Evolutionary conservation across 2,113 vertebrate species (phyloP).

Genomic region (Ranitomeya variabilis): DNA sequence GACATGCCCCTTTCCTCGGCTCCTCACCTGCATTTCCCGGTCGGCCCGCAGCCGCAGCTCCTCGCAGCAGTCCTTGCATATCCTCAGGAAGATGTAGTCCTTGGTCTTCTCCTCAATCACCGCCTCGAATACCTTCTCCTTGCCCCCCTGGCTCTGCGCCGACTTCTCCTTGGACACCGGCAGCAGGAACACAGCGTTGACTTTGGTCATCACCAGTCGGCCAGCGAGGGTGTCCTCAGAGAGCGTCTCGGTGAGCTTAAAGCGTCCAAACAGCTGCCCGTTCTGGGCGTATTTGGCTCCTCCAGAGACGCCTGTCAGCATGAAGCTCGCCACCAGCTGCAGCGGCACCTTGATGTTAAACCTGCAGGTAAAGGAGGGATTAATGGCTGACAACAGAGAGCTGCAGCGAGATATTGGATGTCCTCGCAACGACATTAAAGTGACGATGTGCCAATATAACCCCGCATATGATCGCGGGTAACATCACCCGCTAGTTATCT

Average conservation of each 20-base stretch:
- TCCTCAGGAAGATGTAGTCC: conserved; percentile 97
- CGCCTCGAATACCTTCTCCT: conserved; percentile 97
- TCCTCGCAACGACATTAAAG: too few relatives aligned
- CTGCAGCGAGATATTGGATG: too few relatives aligned
- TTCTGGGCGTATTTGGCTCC: conserved; percentile 98
- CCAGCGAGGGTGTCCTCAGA: conserved; percentile 98
- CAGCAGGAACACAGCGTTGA: conserved; percentile 93
- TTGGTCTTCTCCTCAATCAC: conserved; percentile 99
- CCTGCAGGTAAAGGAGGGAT: conserved; percentile 73
- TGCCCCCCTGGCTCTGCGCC: conserved; percentile 85
- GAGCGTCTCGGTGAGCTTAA: conserved; percentile 96
- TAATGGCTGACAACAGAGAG: neutral
- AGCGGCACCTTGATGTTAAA: conserved; percentile 99
- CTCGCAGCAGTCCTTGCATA: conserved; percentile 94
- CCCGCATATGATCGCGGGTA: neutral
- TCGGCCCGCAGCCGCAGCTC: conserved; percentile 90
- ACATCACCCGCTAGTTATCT: neutral
- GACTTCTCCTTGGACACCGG: conserved; percentile 85
- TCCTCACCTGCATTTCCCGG: conserved; percentile 88
- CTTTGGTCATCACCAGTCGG: conserved; percentile 98
- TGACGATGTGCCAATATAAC: neutral
- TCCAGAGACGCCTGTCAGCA: conserved; percentile 97
- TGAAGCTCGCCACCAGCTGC: conserved; percentile 97
- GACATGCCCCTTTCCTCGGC: too few relatives aligned
- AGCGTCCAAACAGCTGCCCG: conserved; percentile 96